phyloP scores from a whole-genome alignment of 2,888 invertebrate genomes.

The Nomada flava region DNA sequence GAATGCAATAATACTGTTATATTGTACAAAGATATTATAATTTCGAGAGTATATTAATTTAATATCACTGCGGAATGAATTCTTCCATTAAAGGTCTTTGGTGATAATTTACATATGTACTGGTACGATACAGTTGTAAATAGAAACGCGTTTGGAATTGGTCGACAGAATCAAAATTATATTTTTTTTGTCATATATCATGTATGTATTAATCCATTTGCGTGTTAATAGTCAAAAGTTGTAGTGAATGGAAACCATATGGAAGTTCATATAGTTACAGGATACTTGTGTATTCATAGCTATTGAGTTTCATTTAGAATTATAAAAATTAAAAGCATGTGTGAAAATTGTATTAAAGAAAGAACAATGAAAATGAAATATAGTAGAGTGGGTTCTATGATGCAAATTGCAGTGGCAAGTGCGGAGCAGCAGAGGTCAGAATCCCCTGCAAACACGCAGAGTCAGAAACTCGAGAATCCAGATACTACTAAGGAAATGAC shows the following conservation, averaged over 20 bases:
- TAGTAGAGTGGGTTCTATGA: conserved; percentile 78
- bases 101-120: background rate
- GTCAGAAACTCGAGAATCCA: conserved; percentile 82
- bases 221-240: background rate
- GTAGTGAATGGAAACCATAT: background rate
- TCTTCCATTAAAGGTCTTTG: background rate
- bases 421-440: conserved; percentile 84
- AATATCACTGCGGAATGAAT: background rate
- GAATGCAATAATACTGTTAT: background rate
- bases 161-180: conserved; percentile 67
- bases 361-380: conserved; percentile 57
- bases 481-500: conserved; percentile 83
- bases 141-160: conserved; percentile 72
- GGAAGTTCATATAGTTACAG: background rate
- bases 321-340: conserved; percentile 43
- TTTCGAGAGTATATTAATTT: background rate
- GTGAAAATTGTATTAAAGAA: conserved; percentile 49
- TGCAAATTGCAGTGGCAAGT: conserved; percentile 83
- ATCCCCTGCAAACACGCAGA: conserved; percentile 82
- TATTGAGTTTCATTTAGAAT: conserved; percentile 6
- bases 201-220: conserved; percentile 7
- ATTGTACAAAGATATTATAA: background rate
- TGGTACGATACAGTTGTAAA: conserved; percentile 56
- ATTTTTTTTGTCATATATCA: conserved; percentile 9
- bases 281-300: background rate